Percentiles rank a stretch among this genome's conserved stretches.
These are phyloP conservation scores for Mormyrus proboscirostris DNA, from an alignment of 2,797 vertebrate species.

Conservation along the genomic window DNA sequence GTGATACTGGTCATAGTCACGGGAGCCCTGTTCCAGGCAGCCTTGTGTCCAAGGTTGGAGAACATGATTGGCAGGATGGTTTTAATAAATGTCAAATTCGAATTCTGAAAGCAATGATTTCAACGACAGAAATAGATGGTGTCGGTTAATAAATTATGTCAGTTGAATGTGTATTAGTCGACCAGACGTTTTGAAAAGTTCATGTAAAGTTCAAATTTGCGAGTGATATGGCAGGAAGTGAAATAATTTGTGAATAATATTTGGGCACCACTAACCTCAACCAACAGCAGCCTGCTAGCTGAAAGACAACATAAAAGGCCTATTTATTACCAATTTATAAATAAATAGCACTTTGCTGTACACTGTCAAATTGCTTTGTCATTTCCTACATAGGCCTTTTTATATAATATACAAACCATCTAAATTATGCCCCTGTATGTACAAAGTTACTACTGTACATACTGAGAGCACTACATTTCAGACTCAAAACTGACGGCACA, in stretches of 20 bases:
- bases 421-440: not conserved
- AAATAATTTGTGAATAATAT: not conserved
- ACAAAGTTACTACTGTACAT: not conserved
- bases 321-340: not conserved
- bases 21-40: not conserved
- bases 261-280: not conserved
- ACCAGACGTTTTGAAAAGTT: not conserved
- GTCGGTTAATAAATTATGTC: not conserved
- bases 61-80: not conserved
- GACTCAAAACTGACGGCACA: not conserved
- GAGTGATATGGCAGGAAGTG: not conserved
- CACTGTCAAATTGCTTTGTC: not conserved
- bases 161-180: not conserved
- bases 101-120: conserved; percentile 3
- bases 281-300: not conserved
- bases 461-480: not conserved
- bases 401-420: not conserved
- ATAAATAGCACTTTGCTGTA: not conserved
- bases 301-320: not conserved
- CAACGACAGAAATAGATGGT: not conserved
- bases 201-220: not conserved
- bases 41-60: too few relatives aligned
- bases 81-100: not conserved
- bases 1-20: not conserved
- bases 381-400: not conserved